A percentile compares a stretch with the other conserved stretches of the same genome.
Evolutionary conservation across 2,797 vertebrate genomes (phyloP).

Genomic region (Echiichthys vipera): DNA sequence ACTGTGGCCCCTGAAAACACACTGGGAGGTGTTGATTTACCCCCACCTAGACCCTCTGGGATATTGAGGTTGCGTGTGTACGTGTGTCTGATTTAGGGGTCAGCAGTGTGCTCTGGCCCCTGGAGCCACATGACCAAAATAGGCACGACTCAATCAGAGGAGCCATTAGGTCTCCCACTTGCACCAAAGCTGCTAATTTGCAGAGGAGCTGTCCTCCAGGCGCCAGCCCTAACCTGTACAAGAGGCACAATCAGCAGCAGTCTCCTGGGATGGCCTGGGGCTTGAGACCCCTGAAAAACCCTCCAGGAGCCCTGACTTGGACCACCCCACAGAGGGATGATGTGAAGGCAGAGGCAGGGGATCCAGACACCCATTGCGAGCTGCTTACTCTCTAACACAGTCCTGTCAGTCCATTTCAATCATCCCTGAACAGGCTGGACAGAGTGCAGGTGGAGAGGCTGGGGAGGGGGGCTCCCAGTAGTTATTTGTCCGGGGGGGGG

Average conservation of each 20-base stretch:
- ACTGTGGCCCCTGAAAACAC: conserved; percentile 76
- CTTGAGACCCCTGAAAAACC: conserved; percentile 42
- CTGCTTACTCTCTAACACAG: conserved; percentile 72
- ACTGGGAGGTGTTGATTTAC: conserved; percentile 79
- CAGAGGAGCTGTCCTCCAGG: conserved; percentile 66
- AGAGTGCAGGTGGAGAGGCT: conserved; percentile 69
- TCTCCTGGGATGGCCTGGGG: conserved; percentile 66
- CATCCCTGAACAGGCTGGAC: conserved; percentile 57
- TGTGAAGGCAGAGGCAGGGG: conserved; percentile 56
- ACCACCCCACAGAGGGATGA: conserved; percentile 67
- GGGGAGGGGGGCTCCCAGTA: conserved; percentile 16
- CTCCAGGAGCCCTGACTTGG: conserved; percentile 34
- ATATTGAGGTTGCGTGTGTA: conserved; percentile 44
- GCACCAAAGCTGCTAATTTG: conserved; percentile 69
- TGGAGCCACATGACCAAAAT: conserved; percentile 59
- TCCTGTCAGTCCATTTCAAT: conserved; percentile 73
- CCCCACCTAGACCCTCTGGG: conserved; percentile 67
- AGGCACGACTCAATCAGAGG: conserved; percentile 72
- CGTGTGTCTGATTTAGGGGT: conserved; percentile 64
- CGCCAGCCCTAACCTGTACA: conserved; percentile 52
- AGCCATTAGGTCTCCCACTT: conserved; percentile 68
- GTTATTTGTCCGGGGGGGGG: conserved; percentile 47
- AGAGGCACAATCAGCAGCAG: conserved; percentile 72
- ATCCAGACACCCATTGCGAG: conserved; percentile 60
- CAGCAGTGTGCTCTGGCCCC: conserved; percentile 53